phyloP scores from a whole-genome alignment of 2,797 vertebrate species.

The Chloroceryle amazona region DNA sequence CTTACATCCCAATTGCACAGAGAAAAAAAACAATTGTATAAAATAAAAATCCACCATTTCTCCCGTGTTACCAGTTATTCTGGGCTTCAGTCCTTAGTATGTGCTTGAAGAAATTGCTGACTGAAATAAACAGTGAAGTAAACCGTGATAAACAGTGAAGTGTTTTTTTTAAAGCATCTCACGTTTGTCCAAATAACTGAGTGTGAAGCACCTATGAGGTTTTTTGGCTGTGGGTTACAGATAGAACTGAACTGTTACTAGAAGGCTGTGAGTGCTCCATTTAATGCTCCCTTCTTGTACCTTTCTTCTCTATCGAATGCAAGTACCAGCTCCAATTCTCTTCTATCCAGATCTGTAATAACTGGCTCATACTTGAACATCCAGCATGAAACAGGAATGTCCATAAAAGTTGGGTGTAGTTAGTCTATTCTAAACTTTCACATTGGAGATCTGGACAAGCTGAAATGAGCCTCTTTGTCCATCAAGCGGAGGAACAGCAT shows the following conservation, averaged over 20 bases:
- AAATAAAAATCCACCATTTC: background rate
- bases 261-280: background rate
- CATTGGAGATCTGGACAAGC: background rate
- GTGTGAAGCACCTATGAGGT: background rate
- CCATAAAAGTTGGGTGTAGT: background rate
- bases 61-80: background rate
- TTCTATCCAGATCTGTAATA: background rate
- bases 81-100: background rate
- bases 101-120: constrained; percentile 14
- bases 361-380: background rate
- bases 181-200: background rate
- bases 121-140: background rate
- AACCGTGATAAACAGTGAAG: background rate
- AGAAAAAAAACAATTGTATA: background rate
- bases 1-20: background rate
- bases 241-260: background rate
- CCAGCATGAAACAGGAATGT: background rate
- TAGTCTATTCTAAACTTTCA: background rate
- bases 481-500: background rate
- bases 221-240: background rate
- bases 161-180: background rate
- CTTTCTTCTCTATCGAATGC: background rate
- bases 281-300: background rate
- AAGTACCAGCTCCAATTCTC: background rate
- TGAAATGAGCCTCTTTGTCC: rapidly evolving